Evolutionary conservation across 2,113 vertebrate genomes (phyloP).

Genomic region (Thryonomys swinderianus): DNA sequence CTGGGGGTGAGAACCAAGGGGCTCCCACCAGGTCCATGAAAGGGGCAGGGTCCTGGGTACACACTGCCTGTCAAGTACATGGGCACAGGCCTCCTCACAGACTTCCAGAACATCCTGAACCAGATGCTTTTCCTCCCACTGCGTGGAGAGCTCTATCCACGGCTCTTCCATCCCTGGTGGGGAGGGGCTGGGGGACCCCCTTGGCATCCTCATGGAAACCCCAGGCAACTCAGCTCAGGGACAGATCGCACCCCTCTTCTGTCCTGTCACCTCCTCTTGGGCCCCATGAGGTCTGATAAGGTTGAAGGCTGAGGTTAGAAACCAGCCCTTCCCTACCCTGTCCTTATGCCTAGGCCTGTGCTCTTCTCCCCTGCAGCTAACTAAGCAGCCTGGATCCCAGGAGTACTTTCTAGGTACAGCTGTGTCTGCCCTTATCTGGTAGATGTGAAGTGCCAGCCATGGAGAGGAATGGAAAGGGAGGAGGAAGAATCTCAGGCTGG

Average conservation of each 20-base stretch:
- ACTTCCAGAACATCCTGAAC: background rate
- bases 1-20: background rate
- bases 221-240: background rate
- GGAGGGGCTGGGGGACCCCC: background rate
- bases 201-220: background rate
- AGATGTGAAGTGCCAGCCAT: background rate
- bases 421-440: background rate
- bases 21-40: background rate
- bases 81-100: background rate
- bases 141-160: background rate
- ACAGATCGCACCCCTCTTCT: background rate
- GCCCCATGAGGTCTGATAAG: background rate
- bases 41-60: background rate
- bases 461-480: background rate
- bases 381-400: background rate
- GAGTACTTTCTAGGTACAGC: background rate
- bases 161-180: background rate
- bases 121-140: background rate
- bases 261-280: conserved; percentile 3
- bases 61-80: background rate
- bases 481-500: background rate
- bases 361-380: background rate
- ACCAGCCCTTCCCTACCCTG: background rate
- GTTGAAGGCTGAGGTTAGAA: background rate
- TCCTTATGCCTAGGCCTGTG: background rate